Evolutionary conservation across 2,113 vertebrate genomes (phyloP).

Genomic region (Scomber scombrus): DNA sequence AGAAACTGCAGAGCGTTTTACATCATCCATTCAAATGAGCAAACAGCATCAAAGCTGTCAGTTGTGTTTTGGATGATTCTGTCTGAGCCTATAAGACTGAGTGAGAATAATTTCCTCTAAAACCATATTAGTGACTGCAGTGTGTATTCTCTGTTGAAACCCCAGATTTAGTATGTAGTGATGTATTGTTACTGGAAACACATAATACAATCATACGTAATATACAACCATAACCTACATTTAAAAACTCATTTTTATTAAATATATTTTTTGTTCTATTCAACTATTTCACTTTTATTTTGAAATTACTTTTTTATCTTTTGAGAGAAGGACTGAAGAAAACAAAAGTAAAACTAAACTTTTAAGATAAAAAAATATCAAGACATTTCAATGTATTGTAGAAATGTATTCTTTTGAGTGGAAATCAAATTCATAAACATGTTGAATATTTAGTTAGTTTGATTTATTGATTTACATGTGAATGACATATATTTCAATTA

Average conservation of each 20-base stretch:
- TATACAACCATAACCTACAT: no score
- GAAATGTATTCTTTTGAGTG: background rate
- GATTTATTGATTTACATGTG: no score
- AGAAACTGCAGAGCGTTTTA: slow-evolving; percentile 65
- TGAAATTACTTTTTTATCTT: no score
- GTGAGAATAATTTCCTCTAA: slow-evolving; percentile 12
- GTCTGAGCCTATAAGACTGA: slow-evolving; percentile 10
- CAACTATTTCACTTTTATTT: no score
- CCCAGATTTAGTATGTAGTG: no score
- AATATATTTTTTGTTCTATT: no score
- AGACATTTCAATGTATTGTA: background rate
- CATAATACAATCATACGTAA: no score
- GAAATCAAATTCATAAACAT: background rate
- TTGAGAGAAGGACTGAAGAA: background rate
- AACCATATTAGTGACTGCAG: background rate
- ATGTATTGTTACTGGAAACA: background rate
- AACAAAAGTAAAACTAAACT: no score
- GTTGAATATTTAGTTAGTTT: no score
- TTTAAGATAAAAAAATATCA: background rate
- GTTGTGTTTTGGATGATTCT: slow-evolving; percentile 26
- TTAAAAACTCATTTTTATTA: no score
- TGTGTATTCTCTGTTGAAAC: background rate
- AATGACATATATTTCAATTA: no score
- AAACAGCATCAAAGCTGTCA: slow-evolving; percentile 34
- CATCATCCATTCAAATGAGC: slow-evolving; percentile 55